Base-by-base conservation (phyloP, 2,113 vertebrate genomes). In the Gopherus evgoodei region DNA sequence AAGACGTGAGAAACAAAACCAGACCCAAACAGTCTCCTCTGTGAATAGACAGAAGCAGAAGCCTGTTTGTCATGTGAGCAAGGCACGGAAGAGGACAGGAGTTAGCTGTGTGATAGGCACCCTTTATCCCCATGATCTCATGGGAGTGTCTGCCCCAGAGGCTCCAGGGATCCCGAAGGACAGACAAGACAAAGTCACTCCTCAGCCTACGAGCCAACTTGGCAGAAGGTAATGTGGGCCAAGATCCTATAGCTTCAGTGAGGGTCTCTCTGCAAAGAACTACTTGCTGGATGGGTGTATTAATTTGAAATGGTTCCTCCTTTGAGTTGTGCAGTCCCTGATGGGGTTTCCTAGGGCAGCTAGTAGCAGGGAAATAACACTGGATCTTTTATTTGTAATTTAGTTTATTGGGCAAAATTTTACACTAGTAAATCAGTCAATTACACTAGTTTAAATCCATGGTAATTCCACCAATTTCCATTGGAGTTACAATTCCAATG, bases 31-130 rank as follows among this genome's bases (percentile, higher is more conserved):
- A 31, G 14, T 31, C 31, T 35, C 16, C 35, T n/a, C 8, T 69
- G 31, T 69, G 62, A 69, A 22, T 0, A 0, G 6, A 1, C 11
- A 2, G 6, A 9, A 50, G 14, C 5, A 54, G 8, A 76, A 29
- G 44, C 27, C 31, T n/a, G 89, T 29, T 6, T 17, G 16, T 11
- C 8, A 50, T 17, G 62, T 81, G 29, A 11, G 29, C 79, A 86
- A 84, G 38, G 22, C 3, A 72, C 3, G n/a, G 38, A 83, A 83
- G 62, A 25, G n/a, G 88, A 86, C 2, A 62, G 72, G 42, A 76
- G 72, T 76, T 22, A 0, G 0, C 6, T 86, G 50, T 19, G 35
- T 35, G 62, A 65, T n/a, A 69, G 35, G 62, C 35, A 19, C 16
- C 62, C 8, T 86, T 87, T 0, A 47, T 62, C 86, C 80, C 47